Percentiles rank a stretch among this genome's conserved stretches.
These are phyloP conservation scores for Coptotermes formosanus DNA, from an alignment of 1,140 invertebrate genomes.

Conservation along the genomic window DNA sequence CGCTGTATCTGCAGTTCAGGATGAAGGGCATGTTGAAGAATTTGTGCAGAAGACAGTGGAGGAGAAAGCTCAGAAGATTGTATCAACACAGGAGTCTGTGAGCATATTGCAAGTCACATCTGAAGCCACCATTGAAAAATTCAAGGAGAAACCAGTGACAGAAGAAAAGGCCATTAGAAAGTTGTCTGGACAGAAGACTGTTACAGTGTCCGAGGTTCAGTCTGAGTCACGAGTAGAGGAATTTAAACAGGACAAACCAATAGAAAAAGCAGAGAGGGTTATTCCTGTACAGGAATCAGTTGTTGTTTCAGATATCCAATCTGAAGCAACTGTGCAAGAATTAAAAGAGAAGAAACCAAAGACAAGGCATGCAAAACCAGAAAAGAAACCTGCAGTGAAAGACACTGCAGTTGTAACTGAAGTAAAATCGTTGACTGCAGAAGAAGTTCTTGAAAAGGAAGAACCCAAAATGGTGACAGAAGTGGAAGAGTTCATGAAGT, in stretches of 20 bases:
- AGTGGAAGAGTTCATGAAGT: slow-evolving; percentile 70
- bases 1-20: slow-evolving; percentile 55
- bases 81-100: slow-evolving; percentile 53
- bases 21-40: slow-evolving; percentile 50
- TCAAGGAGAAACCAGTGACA: slow-evolving; percentile 41
- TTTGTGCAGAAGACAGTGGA: slow-evolving; percentile 42
- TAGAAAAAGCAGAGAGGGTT: slow-evolving; percentile 36
- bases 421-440: slow-evolving; percentile 39
- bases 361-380: slow-evolving; percentile 42
- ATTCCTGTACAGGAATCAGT: slow-evolving; percentile 54
- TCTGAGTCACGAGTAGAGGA: slow-evolving; percentile 41
- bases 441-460: slow-evolving; percentile 28
- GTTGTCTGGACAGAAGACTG: slow-evolving; percentile 42
- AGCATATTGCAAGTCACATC: slow-evolving; percentile 56
- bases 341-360: slow-evolving; percentile 45
- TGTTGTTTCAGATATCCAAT: slow-evolving; percentile 55
- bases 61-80: slow-evolving; percentile 35
- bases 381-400: slow-evolving; percentile 45
- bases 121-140: slow-evolving; percentile 48
- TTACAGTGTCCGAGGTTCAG: slow-evolving; percentile 49
- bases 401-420: slow-evolving; percentile 50
- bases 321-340: slow-evolving; percentile 50
- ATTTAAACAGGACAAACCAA: slow-evolving; percentile 33
- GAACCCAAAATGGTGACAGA: slow-evolving; percentile 64
- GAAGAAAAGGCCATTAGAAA: slow-evolving; percentile 38